A percentile compares a stretch with the other conserved stretches of the same genome.
Evolutionary conservation across 2,888 invertebrate genomes (phyloP).

Genomic region (Drosophila planitibia): DNA sequence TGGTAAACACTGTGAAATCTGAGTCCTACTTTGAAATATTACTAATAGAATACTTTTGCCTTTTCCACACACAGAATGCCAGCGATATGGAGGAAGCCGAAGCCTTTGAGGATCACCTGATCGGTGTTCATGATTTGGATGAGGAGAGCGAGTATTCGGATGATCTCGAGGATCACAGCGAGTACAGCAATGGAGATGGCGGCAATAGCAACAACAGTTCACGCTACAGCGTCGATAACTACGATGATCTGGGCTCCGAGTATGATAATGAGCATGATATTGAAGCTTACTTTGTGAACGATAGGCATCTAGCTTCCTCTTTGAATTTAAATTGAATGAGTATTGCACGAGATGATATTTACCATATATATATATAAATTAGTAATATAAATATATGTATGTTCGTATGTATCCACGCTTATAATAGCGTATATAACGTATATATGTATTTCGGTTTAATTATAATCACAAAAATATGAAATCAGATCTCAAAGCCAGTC

Average conservation of each 20-base stretch:
- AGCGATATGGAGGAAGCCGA: conserved; percentile 80
- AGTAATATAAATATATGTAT: conserved; percentile 21
- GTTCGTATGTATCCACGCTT: conserved; percentile 8
- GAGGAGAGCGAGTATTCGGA: conserved; percentile 76
- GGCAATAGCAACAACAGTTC: conserved; percentile 48
- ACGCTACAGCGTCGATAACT: conserved; percentile 50
- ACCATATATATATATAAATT: conserved; percentile 32
- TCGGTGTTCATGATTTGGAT: conserved; percentile 62
- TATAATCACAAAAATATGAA: conserved; percentile 23
- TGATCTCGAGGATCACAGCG: conserved; percentile 71
- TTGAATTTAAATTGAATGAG: conserved; percentile 50
- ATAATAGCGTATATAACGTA: conserved; percentile 27
- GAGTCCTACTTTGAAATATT: neutral
- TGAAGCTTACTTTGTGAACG: conserved; percentile 32
- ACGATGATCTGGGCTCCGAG: conserved; percentile 64
- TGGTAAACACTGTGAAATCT: conserved; percentile 59
- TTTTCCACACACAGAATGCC: conserved; percentile 67
- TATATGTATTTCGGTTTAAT: conserved; percentile 41
- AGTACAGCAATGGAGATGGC: conserved; percentile 70
- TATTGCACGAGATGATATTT: conserved; percentile 25
- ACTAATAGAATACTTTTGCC: neutral
- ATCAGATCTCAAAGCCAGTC: conserved; percentile 14
- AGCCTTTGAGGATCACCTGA: conserved; percentile 58
- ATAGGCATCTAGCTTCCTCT: conserved; percentile 33
- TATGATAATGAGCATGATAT: conserved; percentile 55